Evolutionary conservation across 2,888 invertebrate species (phyloP).

Genomic region (Chrysotoxum bicinctum): DNA sequence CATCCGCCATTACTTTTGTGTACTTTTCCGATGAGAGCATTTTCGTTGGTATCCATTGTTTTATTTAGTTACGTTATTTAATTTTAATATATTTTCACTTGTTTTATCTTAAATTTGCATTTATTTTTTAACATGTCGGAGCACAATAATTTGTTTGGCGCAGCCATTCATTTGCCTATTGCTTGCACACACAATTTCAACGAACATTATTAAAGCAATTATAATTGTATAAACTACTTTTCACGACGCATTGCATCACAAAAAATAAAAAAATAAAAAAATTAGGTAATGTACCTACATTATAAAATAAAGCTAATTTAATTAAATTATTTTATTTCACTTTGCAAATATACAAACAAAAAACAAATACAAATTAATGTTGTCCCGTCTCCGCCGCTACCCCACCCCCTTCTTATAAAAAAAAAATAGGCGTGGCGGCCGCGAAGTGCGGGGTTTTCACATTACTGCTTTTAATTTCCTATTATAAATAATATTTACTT

Average conservation of each 20-base stretch:
- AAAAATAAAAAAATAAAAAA: constrained; percentile 1
- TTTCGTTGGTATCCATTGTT: constrained; percentile 67
- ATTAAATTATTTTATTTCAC: constrained; percentile 19
- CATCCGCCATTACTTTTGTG: constrained; percentile 68
- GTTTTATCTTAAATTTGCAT: constrained; percentile 1
- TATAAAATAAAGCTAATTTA: neutral
- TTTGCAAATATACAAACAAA: constrained; percentile 22
- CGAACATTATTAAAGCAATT: constrained; percentile 21
- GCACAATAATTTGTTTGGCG: neutral
- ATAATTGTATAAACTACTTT: constrained; percentile 2
- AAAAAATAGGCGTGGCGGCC: constrained; percentile 67
- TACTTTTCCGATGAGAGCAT: constrained; percentile 55
- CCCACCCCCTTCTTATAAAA: constrained; percentile 11
- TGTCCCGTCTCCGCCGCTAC: constrained; percentile 5
- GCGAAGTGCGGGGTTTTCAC: constrained; percentile 11
- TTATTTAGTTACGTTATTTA: constrained; percentile 21
- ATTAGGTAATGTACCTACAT: no score
- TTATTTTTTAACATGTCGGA: constrained; percentile 55
- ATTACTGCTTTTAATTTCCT: constrained; percentile 11
- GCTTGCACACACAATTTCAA: constrained; percentile 61
- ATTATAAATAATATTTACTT: neutral
- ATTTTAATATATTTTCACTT: neutral
- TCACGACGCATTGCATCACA: constrained; percentile 61
- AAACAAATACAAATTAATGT: neutral
- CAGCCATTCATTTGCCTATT: constrained; percentile 23